Evolutionary conservation across 2,888 invertebrate genomes (phyloP), one percentile per base, ranked within the genome.

Genomic region (Dusona sp.): DNA sequence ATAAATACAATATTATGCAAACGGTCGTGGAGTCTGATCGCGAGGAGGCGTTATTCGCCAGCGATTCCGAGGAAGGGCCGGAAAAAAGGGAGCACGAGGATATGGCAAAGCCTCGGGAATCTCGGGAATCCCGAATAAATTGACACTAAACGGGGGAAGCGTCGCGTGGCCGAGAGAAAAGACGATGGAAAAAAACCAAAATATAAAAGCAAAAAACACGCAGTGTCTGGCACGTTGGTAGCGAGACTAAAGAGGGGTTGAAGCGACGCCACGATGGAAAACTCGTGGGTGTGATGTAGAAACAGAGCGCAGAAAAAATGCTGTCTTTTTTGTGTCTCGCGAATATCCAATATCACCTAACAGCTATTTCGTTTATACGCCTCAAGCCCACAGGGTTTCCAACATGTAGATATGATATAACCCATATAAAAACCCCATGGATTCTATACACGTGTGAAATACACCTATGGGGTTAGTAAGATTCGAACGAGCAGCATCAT

Each of bases 1-100:
- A 94, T 94, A 94, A 94, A 94, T 94, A 94, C 94, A 94, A 94
- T 94, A 94, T 94, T 94, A 94, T 94, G 94, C 94, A 94, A 94
- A 94, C 94, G 93, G 93, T 91, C 91, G 90, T 57, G 45, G 83
- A 75, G 80, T 90, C 91, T 92, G 94, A 93, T 93, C 93, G 93
- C 91, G 90, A 75, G 80, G 67, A 75, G 80, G 77, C 77, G 74
- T 81, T 81, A 80, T 61, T 61, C 61, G 61, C 29, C 29, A 61
- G 45, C 65, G 51, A 73, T 25, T 45, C 7, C 13, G n/a, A 67
- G 57, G 61, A 54, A 38, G 79, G 51, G 57, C 61, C 51, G 48
- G 80, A 73, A 75, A 72, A 73, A 77, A 51, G 72, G 73, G 51
- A 88, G 88, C 90, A 89, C 64, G 57, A 74, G 83, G 79, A 77